Base-by-base conservation (phyloP, 2,888 invertebrate genomes). In the Unio pictorum region DNA sequence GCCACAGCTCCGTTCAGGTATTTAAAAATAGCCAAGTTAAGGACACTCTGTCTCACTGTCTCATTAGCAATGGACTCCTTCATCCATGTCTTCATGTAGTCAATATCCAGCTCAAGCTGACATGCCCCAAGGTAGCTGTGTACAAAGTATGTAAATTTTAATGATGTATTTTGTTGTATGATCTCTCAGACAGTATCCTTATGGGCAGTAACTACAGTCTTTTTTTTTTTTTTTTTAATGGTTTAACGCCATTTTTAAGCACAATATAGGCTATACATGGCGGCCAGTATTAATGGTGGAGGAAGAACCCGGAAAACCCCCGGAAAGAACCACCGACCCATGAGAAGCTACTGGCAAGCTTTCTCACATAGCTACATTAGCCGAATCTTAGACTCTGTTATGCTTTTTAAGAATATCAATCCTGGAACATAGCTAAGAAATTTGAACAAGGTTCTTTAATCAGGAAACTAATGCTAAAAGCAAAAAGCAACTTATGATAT, bases 91-190 rank as follows among this genome's bases (percentile, higher is more conserved):
- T 78, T 77, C 62, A 88, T 75, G 72, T 76, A 84, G 20, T 74
- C 74, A 56, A 88, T 83, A 79, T 89, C 89, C 30, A 80, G 64
- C 58, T 86, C 81, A 34, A 89, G 83, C 75, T 88, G 89, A 66
- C 82, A 83, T 7, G 89, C 89, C n/a, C 89, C 89, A 62, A 78
- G 72, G 63, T 85, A 79, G 72, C 89, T 89, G 81, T 4, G 82
- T 72, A n/a, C 70, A 57, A 69, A 56, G 57, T 56, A 26, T 5
- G 20, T 20, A 23, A 4, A 20, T 23, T 54, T 15, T 45, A 66
- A 23, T 45, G 26, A 59, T 60, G 26, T 3, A 28, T 20, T 64
- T 20, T 54, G 15, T 8, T 23, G 2, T 20, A 11, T 11, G 2
- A 23, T 59, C 23, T 59, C 18, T 23, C 15, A 23, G 58, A 58